Conservation (phyloP, 2,113 vertebrate genomes). For the Morone saxatilis region DNA sequence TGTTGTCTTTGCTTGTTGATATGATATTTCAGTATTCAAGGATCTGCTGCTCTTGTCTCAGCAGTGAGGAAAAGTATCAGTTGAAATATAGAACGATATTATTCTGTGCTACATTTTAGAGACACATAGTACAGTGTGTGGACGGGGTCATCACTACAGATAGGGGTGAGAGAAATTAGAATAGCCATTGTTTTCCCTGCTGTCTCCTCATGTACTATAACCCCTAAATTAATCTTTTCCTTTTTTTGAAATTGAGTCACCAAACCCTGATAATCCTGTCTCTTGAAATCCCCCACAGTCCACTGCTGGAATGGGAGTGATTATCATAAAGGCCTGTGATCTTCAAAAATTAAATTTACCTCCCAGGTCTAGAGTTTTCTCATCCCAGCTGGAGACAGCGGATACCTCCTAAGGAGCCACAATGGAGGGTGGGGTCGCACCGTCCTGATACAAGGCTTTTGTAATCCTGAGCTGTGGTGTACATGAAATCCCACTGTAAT, state of each 20-base stretch:
- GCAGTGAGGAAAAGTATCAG: constrained; percentile 5
- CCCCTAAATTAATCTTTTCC: constrained; percentile 52
- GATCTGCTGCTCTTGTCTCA: background rate
- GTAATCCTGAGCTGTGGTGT: constrained; percentile 78
- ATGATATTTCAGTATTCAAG: constrained; percentile 16
- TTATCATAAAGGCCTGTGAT: constrained; percentile 78
- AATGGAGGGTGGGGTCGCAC: constrained; percentile 71
- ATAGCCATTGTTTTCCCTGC: constrained; percentile 50
- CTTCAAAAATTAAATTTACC: constrained; percentile 80
- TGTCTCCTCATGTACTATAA: constrained; percentile 46
- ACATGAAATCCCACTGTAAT: constrained; percentile 84
- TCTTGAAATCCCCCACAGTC: constrained; percentile 63
- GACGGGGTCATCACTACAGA: constrained; percentile 44
- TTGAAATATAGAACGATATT: background rate
- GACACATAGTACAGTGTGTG: background rate
- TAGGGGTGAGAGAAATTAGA: constrained; percentile 46
- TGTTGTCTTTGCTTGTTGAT: constrained; percentile 26
- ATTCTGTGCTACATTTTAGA: constrained; percentile 22
- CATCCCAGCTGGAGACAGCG: constrained; percentile 67
- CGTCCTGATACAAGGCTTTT: constrained; percentile 74
- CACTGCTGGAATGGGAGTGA: constrained; percentile 63
- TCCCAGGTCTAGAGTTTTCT: constrained; percentile 66
- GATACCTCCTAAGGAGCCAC: constrained; percentile 59
- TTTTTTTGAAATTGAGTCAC: constrained; percentile 62
- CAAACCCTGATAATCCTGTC: constrained; percentile 73